Evolutionary conservation across 2,888 invertebrate genomes (phyloP), one percentile per base, ranked within the genome.

Genomic region (Ellobium chinense): DNA sequence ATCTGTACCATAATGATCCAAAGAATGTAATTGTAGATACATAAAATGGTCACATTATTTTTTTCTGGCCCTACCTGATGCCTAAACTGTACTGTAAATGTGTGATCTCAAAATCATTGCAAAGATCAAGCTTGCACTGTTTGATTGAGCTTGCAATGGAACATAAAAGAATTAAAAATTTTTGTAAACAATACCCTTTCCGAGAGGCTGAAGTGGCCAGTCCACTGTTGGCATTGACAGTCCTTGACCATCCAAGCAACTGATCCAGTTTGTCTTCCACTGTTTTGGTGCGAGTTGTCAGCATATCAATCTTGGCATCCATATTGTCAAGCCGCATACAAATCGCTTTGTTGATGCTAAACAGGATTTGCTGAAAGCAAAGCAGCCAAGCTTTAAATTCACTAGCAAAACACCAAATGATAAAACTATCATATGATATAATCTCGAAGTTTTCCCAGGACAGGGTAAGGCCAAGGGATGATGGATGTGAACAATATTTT

Each of bases 341-440:
- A 7, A 92, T 91, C 1, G 91, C 91, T 84, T 91, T 91, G 88
- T 92, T 92, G 73, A 92, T 91, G 85, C 90, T 91, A 85, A 91
- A 91, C 65, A 92, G 80, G 21, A 92, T 88, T 90, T 91, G 91
- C 92, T 92, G 88, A 39, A 89, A 90, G n/a, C 65, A n/a, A 34
- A 62, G 27, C 27, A 70, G 12, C 12, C 54, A 68, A 68, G 5
- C 9, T 36, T 68, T 68, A 68, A n/a, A 4, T 0, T 31, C n/a
- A 18, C 4, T 7, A 70, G 12, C 2, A 70, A 70, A 1, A 31
- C 14, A 4, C 1, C 21, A 65, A 29, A 66, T 31, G 34, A 31
- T 34, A 39, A 68, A n/a, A n/a, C n/a, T n/a, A n/a, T n/a, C n/a
- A n/a, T n/a, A n/a, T n/a, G n/a, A n/a, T n/a, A n/a, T n/a, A n/a